Percentiles rank a stretch among this genome's conserved stretches.
Conservation (phyloP, 2,888 invertebrate genomes). For the Macrosoma leucophasiata region DNA sequence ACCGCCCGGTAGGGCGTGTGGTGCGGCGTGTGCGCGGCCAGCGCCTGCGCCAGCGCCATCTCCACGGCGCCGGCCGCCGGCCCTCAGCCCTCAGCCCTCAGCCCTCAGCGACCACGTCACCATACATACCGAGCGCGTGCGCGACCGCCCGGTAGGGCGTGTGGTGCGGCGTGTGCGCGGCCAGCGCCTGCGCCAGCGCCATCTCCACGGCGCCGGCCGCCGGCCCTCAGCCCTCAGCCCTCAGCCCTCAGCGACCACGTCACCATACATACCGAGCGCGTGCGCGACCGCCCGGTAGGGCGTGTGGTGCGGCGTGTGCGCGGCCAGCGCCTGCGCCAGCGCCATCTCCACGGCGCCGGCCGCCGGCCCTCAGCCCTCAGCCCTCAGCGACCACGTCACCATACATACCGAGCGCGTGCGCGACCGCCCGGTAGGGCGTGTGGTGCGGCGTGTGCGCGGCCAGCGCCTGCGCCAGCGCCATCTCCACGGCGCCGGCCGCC, state of each 20-base stretch:
- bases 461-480: conserved; percentile 92
- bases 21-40: conserved; percentile 88
- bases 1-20: conserved; percentile 98
- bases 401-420: conserved; percentile 83
- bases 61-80: conserved; percentile 98
- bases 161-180: conserved; percentile 90
- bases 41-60: conserved; percentile 92
- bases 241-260: background rate
- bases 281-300: conserved; percentile 96
- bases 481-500: conserved; percentile 99
- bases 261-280: conserved; percentile 79
- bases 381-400: conserved; percentile 74
- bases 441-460: conserved; percentile 90
- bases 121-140: conserved; percentile 82
- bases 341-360: conserved; percentile 99
- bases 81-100: conserved; percentile 81
- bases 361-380: conserved; percentile 93
- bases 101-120: background rate
- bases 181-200: conserved; percentile 89
- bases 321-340: conserved; percentile 85
- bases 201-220: conserved; percentile 99
- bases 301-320: conserved; percentile 92
- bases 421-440: conserved; percentile 96
- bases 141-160: conserved; percentile 97
- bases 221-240: conserved; percentile 87